Base-by-base conservation (phyloP, 2,888 invertebrate genomes). In the Andrena dorsata region DNA sequence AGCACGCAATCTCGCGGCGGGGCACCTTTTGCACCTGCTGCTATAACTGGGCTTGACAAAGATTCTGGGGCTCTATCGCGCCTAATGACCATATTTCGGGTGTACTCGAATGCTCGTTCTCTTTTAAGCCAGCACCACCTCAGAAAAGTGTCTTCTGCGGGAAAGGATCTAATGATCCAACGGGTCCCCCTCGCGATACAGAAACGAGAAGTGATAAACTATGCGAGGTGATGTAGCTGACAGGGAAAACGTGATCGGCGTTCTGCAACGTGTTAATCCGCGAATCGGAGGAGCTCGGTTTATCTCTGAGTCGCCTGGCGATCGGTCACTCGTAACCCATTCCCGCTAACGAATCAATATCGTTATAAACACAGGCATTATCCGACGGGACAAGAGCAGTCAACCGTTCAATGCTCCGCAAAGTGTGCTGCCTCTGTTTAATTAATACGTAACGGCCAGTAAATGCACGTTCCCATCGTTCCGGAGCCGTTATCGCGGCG, bases 361-460 rank as follows among this genome's bases (percentile, higher is more conserved):
- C 77, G 73, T 61, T 76, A 85, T 80, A 87, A 84, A 78, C 73
- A 81, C 69, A 28, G 71, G 79, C 85, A 71, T 89, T 89, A 87
- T 87, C 58, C 81, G 66, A 69, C 69, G 78, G 81, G 87, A 87
- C 87, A 87, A 83, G 87, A 85, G 76, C 89, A 87, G 79, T 83
- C 76, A 81, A 87, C 81, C 89, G 87, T 89, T 74, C 81, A 81
- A 68, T 80, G 87, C 84, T 73, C 79, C 56, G 76, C 35, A 66
- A 83, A 70, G 49, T 41, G 69, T 82, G 58, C 66, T 66, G 28
- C 63, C 76, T 68, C 58, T 64, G 58, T 76, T 88, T 87, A 88
- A 88, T 87, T 88, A 84, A 87, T 88, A 84, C 78, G 78, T 78
- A 79, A 71, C 68, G 53, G 60, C 35, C 64, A 60, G 63, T 28